A percentile compares a stretch with the other conserved stretches of the same genome.
phyloP scores from a whole-genome alignment of 2,797 vertebrate species.

The Ptychobarbus kaznakovi region DNA sequence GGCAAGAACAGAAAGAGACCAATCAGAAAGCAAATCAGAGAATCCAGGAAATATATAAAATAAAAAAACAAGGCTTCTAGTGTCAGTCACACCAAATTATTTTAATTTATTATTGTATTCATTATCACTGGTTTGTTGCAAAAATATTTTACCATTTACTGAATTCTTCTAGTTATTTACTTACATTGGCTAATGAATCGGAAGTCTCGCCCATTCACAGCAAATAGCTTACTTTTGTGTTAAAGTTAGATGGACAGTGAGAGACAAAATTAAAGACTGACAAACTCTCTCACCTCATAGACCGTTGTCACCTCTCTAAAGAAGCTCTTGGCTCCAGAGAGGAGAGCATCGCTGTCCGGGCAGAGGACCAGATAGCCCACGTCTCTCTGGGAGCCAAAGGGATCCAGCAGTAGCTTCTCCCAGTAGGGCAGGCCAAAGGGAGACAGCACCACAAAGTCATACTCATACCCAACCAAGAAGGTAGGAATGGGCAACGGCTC shows the following conservation, averaged over 20 bases:
- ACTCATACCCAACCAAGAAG: conserved; percentile 96
- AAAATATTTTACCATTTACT: neutral
- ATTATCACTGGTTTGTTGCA: neutral
- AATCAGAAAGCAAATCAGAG: neutral
- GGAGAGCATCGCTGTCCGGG: conserved; percentile 94
- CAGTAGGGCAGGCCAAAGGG: conserved; percentile 96
- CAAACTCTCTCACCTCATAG: conserved; percentile 85
- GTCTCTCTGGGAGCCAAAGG: conserved; percentile 95
- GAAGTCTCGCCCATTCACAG: neutral
- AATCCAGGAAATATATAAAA: neutral
- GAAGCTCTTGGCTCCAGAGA: conserved; percentile 94
- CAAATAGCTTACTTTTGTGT: neutral
- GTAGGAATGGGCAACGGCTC: conserved; percentile 98
- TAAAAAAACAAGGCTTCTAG: neutral
- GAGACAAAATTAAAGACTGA: neutral
- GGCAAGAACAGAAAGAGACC: conserved; percentile 21
- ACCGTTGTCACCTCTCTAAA: conserved; percentile 96
- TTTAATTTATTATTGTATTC: neutral
- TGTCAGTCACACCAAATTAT: neutral
- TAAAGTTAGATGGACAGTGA: neutral
- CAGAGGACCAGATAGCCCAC: conserved; percentile 96
- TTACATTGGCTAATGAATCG: neutral
- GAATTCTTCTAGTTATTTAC: neutral
- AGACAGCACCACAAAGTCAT: conserved; percentile 97
- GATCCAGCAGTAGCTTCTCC: conserved; percentile 97